Percentiles rank a stretch among this genome's conserved stretches.
Evolutionary conservation across 2,797 vertebrate species (phyloP).

Genomic region (Loriculus beryllinus): DNA sequence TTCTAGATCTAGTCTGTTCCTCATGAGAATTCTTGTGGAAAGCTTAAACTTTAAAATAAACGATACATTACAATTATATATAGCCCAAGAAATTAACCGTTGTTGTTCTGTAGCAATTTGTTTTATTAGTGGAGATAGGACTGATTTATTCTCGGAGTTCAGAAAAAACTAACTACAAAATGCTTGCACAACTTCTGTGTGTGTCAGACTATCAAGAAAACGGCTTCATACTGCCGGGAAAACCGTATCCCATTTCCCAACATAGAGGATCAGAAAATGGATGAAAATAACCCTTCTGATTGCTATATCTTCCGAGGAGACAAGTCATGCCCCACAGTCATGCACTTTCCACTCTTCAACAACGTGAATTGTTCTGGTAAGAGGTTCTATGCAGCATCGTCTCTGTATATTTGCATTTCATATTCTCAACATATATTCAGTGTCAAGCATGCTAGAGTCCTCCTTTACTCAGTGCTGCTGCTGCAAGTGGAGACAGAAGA

Average conservation of each 20-base stretch:
- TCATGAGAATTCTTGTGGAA: neutral
- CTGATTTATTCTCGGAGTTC: neutral
- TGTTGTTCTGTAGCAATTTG: neutral
- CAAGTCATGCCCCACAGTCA: neutral
- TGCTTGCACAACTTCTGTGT: neutral
- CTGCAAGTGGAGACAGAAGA: neutral
- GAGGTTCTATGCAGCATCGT: neutral
- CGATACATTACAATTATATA: neutral
- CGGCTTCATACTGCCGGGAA: neutral
- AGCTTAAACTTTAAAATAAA: neutral
- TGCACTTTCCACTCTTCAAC: slow-evolving; percentile 34
- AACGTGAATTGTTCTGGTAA: neutral
- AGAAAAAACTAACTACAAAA: neutral
- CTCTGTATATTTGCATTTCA: neutral
- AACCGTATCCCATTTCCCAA: slow-evolving; percentile 27
- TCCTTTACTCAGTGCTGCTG: neutral
- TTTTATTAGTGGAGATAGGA: neutral
- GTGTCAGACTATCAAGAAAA: slow-evolving; percentile 19
- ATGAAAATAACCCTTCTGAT: neutral
- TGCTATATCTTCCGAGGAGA: slow-evolving; percentile 38
- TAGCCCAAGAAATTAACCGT: neutral
- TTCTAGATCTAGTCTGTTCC: neutral
- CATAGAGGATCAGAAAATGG: neutral
- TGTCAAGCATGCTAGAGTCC: neutral
- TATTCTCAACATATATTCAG: neutral